Conservation (phyloP, 2,797 vertebrate genomes). For the Petrocephalus schoutedeni region DNA sequence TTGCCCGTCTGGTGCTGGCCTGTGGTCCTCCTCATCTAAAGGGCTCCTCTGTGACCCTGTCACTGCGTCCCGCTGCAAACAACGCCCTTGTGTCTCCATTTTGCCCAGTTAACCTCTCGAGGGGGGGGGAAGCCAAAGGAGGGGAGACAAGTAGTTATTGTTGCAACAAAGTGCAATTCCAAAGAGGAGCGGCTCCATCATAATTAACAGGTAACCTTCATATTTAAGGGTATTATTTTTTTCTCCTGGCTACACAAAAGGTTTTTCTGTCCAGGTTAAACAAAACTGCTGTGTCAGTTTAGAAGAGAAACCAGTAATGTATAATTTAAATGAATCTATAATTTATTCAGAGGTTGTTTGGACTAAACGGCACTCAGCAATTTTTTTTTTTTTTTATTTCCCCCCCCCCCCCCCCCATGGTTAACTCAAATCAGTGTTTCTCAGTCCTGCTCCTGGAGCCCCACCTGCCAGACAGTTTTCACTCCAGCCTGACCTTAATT, state of each 20-base stretch:
- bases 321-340: constrained; percentile 13
- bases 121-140: neutral
- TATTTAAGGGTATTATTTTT: neutral
- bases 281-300: neutral
- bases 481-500: too few species aligned
- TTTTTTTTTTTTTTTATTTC: neutral
- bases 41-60: neutral
- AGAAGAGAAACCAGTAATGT: neutral
- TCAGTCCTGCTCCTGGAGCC: too few species aligned
- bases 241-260: neutral
- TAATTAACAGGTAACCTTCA: neutral
- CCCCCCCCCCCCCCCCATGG: too few species aligned
- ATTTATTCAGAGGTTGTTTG: neutral
- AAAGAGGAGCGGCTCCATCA: neutral
- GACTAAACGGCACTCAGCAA: neutral
- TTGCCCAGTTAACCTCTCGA: neutral
- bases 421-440: too few species aligned
- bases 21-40: neutral
- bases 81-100: neutral
- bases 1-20: neutral
- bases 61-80: neutral
- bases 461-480: too few species aligned
- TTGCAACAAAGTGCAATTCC: neutral
- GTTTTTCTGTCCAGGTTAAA: neutral
- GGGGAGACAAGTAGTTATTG: neutral